Evolutionary conservation across 2,113 vertebrate species (phyloP), one percentile per base, ranked within the genome.

Genomic region (Chionodraco myersi): DNA sequence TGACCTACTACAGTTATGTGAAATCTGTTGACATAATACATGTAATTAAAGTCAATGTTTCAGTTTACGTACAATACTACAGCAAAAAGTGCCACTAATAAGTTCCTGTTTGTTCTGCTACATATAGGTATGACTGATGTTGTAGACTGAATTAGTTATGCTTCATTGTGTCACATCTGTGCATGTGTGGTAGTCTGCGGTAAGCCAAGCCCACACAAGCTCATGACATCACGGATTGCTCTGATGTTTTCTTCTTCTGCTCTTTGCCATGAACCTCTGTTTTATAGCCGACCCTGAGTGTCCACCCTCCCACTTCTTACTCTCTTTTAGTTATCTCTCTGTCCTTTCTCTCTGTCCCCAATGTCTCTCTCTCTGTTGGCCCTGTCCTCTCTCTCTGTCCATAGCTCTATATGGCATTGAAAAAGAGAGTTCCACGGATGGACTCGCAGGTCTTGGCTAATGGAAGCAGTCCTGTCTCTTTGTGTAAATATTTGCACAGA

Each of bases 401-500:
- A 83, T 91, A 85, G 67, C 92, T 94, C 90, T 92, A 92, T 92
- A 93, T 87, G 92, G 91, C 61, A 6, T 67, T 91, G 75, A 63
- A 83, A 74, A 77, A 53, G 77, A 65, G 59, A 41, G 79, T 45
- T 67, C 64, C 72, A 63, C 26, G n/a, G 67, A 82, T 61, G 67
- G 78, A 81, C 84, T 72, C 80, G 87, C 77, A n/a, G 26, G 49
- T 80, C 89, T 84, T 84, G 83, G 89, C 80, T 89, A 87, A 88
- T 87, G 85, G 83, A 87, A 73, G 83, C 76, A 66, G 86, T 82
- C 80, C 72, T 88, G 88, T 91, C 90, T 88, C 81, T 80, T 49
- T 84, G 83, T 88, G 84, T 93, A 94, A 93, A 94, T 94, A 91
- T 94, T 92, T 92, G 87, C 80, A 69, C 74, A 56, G 65, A 74